Conservation (phyloP, 2,113 vertebrate genomes). For the Euleptes europaea region DNA sequence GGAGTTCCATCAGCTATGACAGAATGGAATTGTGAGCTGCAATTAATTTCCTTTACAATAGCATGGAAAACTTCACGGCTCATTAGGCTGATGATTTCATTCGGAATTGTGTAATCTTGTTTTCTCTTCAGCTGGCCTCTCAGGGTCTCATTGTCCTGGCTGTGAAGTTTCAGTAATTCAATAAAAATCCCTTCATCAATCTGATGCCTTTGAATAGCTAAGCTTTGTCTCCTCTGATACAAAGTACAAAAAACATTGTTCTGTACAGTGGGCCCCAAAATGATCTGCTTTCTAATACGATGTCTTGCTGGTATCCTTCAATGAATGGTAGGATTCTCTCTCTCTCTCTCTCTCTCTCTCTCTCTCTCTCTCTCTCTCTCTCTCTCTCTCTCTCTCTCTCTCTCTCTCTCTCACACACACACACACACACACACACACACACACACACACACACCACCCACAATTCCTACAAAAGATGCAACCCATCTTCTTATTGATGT, state of each 20-base stretch:
- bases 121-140: conserved; percentile 74
- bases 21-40: conserved; percentile 57
- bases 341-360: not conserved
- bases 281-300: conserved; percentile 20
- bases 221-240: conserved; percentile 42
- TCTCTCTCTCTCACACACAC: not conserved
- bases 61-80: conserved; percentile 64
- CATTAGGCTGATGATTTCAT: conserved; percentile 70
- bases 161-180: conserved; percentile 62
- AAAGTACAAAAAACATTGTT: conserved; percentile 1
- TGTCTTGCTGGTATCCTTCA: conserved; percentile 26
- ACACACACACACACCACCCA: not conserved
- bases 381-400: not conserved
- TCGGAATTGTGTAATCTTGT: conserved; percentile 75
- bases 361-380: not conserved
- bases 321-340: not conserved
- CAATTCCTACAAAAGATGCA: too few species aligned
- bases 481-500: too few species aligned
- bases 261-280: conserved; percentile 34
- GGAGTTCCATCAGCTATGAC: conserved; percentile 54
- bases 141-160: conserved; percentile 62
- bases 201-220: conserved; percentile 41
- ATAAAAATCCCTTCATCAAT: conserved; percentile 57
- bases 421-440: too few species aligned
- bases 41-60: conserved; percentile 71